Evolutionary conservation across 2,113 vertebrate genomes (phyloP).

Genomic region (Nyctereutes procyonoides): DNA sequence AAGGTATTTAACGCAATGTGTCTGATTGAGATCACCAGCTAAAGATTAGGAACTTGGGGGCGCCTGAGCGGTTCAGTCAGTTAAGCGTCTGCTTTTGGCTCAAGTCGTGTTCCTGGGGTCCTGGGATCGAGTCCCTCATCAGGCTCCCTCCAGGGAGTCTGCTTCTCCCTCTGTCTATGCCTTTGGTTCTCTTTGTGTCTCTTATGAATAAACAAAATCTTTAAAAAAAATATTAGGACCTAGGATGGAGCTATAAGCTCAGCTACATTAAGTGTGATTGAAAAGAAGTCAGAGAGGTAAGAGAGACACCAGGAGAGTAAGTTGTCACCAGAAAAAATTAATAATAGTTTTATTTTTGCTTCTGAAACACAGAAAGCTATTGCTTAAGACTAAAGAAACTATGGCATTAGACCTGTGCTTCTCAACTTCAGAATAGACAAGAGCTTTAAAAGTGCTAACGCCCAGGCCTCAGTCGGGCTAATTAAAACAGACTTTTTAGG

Average conservation of each 20-base stretch:
- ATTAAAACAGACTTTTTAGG: neutral
- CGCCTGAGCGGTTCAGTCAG: neutral
- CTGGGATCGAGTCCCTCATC: neutral
- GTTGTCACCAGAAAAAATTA: neutral
- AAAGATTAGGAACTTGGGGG: neutral
- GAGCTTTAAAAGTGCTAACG: neutral
- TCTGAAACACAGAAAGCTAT: constrained; percentile 45
- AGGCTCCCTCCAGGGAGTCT: neutral
- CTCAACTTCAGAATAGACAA: constrained; percentile 9
- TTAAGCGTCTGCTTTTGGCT: neutral
- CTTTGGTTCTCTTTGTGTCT: neutral
- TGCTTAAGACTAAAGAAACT: constrained; percentile 9
- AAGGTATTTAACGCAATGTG: constrained; percentile 1
- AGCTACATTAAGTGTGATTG: neutral
- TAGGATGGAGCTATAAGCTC: neutral
- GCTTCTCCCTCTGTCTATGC: neutral
- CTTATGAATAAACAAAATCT: neutral
- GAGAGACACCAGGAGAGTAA: neutral
- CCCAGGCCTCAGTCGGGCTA: neutral
- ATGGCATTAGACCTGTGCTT: neutral
- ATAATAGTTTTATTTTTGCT: neutral
- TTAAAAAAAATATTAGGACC: neutral
- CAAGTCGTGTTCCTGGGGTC: neutral
- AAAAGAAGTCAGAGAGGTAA: constrained; percentile 5
- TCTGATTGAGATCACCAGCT: neutral